A percentile compares a stretch with the other conserved stretches of the same genome.
These are phyloP conservation scores for Lepidurus arcticus DNA, from an alignment of 1,140 invertebrate genomes.

Conservation along the genomic window DNA sequence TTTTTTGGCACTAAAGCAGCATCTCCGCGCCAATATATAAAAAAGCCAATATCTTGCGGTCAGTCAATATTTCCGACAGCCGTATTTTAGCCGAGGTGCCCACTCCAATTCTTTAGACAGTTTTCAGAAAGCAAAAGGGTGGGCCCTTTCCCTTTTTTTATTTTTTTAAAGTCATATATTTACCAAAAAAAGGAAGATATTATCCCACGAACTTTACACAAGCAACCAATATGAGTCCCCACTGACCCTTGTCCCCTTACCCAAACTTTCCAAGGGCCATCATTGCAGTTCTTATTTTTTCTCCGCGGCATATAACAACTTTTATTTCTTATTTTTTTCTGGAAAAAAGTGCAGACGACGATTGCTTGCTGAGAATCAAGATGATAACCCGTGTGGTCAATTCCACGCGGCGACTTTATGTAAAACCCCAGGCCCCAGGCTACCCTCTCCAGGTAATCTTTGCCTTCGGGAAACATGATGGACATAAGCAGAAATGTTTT, in stretches of 20 bases:
- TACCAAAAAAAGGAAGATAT: not conserved
- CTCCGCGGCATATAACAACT: not conserved
- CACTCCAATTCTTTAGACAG: not conserved
- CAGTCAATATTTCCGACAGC: constrained; percentile 12
- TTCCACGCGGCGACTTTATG: too few species aligned
- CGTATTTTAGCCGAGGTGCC: not conserved
- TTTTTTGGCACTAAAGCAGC: not conserved
- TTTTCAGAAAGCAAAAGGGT: not conserved
- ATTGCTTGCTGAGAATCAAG: too few species aligned
- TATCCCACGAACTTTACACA: constrained; percentile 6
- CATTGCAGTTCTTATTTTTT: not conserved
- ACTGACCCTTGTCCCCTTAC: not conserved
- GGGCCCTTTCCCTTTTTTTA: not conserved
- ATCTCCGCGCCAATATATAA: constrained; percentile 10
- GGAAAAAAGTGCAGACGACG: too few species aligned
- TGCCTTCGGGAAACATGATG: too few species aligned
- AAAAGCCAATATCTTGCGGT: constrained; percentile 19
- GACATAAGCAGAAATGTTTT: not conserved
- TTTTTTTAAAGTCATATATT: not conserved
- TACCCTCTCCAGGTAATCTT: too few species aligned
- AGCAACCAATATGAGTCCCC: not conserved
- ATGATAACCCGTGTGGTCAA: too few species aligned
- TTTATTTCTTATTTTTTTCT: too few species aligned
- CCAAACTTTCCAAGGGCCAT: not conserved
- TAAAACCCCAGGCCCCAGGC: too few species aligned